Conservation (phyloP, 2,888 invertebrate species). For the Hirtodrosophila duncani region DNA sequence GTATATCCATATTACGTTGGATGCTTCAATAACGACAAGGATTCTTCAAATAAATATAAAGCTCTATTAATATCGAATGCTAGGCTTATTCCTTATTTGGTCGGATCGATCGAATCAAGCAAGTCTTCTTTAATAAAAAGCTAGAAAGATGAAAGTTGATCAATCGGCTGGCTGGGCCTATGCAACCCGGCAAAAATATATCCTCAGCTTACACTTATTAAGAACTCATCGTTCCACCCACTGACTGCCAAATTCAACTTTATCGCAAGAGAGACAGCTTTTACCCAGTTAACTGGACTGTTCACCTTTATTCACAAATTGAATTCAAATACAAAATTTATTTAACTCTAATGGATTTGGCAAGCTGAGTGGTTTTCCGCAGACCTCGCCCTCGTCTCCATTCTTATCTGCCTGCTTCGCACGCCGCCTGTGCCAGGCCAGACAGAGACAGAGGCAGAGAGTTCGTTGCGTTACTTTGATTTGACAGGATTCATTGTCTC, state of each 20-base stretch:
- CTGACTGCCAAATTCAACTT: neutral
- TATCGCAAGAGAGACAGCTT: conserved; percentile 35
- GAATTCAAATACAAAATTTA: conserved; percentile 62
- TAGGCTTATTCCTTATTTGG: too few relatives aligned
- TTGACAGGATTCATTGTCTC: conserved; percentile 71
- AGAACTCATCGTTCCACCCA: conserved; percentile 34
- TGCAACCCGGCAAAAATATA: too few relatives aligned
- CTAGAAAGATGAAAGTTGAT: too few relatives aligned
- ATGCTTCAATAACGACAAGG: too few relatives aligned
- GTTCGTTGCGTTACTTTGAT: conserved; percentile 58
- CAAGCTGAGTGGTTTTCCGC: conserved; percentile 48
- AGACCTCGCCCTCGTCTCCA: conserved; percentile 11
- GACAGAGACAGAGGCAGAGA: too few relatives aligned
- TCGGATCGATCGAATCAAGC: too few relatives aligned
- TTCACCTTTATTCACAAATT: too few relatives aligned
- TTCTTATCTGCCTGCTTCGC: conserved; percentile 22
- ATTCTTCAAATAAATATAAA: too few relatives aligned
- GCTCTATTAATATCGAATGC: too few relatives aligned
- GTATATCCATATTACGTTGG: too few relatives aligned
- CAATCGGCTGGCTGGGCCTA: too few relatives aligned
- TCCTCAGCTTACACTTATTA: neutral
- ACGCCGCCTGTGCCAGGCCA: conserved; percentile 30
- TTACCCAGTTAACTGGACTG: conserved; percentile 47
- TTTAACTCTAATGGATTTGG: conserved; percentile 69
- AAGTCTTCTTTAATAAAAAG: too few relatives aligned